Conservation (phyloP, 2,113 vertebrate species). For the Siphamia tubifer region DNA sequence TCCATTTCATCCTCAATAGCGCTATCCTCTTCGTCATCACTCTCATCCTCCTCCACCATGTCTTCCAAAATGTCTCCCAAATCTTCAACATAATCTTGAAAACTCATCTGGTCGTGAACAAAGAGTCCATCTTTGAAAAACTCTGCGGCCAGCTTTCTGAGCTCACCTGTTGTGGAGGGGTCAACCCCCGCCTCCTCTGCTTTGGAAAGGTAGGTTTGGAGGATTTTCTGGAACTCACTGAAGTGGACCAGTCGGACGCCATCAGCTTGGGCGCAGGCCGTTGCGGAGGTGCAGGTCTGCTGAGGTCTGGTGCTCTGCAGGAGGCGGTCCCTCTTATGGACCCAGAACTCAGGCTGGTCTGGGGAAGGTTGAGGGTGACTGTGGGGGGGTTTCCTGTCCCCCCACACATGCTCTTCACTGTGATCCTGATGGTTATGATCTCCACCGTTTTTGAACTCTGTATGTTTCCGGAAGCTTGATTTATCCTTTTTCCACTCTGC, state of each 20-base stretch:
- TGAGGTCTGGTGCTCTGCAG: constrained; percentile 67
- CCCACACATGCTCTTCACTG: constrained; percentile 27
- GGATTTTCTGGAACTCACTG: constrained; percentile 77
- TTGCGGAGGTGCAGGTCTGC: constrained; percentile 73
- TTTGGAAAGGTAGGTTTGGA: constrained; percentile 79
- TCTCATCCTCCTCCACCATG: constrained; percentile 73
- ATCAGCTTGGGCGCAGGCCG: constrained; percentile 83
- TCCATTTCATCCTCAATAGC: constrained; percentile 81
- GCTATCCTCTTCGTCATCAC: constrained; percentile 20
- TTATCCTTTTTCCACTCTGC: constrained; percentile 25
- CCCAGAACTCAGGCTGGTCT: constrained; percentile 66
- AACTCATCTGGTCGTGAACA: constrained; percentile 84
- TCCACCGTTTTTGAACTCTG: background rate
- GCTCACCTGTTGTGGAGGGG: constrained; percentile 48
- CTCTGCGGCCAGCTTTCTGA: constrained; percentile 57
- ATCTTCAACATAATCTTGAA: constrained; percentile 86
- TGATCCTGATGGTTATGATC: background rate
- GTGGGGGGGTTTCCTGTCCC: constrained; percentile 16
- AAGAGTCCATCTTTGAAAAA: constrained; percentile 85
- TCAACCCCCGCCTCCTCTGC: constrained; percentile 55
- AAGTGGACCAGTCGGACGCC: constrained; percentile 79
- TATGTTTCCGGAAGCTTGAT: background rate
- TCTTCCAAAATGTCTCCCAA: constrained; percentile 91
- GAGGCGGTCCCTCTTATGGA: constrained; percentile 51
- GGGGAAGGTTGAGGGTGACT: constrained; percentile 21